Base-by-base conservation (phyloP, 2,888 invertebrate species). In the Cancer borealis region DNA sequence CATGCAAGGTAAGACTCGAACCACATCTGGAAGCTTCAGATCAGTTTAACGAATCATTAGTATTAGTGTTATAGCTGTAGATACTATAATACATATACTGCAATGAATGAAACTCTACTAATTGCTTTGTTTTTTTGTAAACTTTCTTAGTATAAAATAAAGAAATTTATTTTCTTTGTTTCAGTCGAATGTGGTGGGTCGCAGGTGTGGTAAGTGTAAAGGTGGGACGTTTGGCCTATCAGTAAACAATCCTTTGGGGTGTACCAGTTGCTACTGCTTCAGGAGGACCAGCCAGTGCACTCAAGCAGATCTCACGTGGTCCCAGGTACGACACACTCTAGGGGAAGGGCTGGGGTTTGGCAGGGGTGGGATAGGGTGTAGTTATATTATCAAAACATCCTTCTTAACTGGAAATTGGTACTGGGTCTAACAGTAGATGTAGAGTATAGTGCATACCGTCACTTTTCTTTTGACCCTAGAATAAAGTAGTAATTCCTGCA, bases 261-360 rank as follows among this genome's bases (percentile, higher is more conserved):
- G 99, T 96, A 98, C 98, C 0, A 98, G 98, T 95, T 99, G 99
- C 96, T 99, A 99, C 97, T 99, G 99, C 97, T 99, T 99, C 97
- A 98, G 98, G 0, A 97, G 99, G 96, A 98, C 98, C 91, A 97
- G 97, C 4, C 97, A 97, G 93, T 99, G 99, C 96, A 97, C 97
- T 66, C 98, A 99, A 96, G 98, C 98, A 0, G 97, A 97, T 47
- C 97, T 98, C 95, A 98, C 98, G 0, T 98, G 99, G 98, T 98
- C 98, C 14, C 98, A 98, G 96, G 97, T 97, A 96, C 60, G 93
- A 46, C 30, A 60, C 14, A 54, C 60, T 39, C 60, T 39, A 14
- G 93, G 84, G 93, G 46, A 73, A 60, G 26, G 79, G 88, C 10
- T 14, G 79, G 49, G 91, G 49, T 26, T 0, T 21, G 39, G 30